These are phyloP conservation scores for Peribatodes rhomboidaria DNA, from an alignment of 2,888 invertebrate genomes.

Conservation along the genomic window DNA sequence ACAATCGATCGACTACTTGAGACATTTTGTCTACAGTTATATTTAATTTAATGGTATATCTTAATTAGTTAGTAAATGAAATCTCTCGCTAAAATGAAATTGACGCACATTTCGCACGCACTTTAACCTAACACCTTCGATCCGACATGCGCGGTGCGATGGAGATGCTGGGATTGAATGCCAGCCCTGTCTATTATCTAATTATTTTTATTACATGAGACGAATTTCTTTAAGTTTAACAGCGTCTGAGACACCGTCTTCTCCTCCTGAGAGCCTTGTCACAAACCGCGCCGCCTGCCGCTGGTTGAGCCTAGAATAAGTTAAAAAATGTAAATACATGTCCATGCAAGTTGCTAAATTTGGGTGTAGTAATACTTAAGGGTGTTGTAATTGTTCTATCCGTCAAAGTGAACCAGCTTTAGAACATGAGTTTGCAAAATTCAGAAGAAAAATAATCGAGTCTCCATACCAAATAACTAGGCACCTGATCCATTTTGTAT, in stretches of 20 bases:
- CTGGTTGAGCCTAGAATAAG: slow-evolving; percentile 79
- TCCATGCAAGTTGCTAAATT: no score
- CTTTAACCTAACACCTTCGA: no score
- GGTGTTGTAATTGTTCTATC: no score
- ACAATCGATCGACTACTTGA: not conserved
- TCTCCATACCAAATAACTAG: no score
- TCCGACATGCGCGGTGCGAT: not conserved
- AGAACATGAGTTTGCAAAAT: no score
- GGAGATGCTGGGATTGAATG: not conserved
- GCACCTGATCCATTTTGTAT: no score
- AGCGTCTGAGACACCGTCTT: slow-evolving; percentile 84
- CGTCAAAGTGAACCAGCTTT: no score
- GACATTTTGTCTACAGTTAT: not conserved
- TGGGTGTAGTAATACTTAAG: no score
- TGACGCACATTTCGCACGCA: not conserved
- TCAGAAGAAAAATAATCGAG: no score
- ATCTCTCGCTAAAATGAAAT: not conserved
- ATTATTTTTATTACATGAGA: not conserved
- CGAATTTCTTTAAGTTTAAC: slow-evolving; percentile 38
- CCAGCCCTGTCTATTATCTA: not conserved
- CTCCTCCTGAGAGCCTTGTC: slow-evolving; percentile 87
- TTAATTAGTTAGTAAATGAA: not conserved
- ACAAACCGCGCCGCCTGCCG: slow-evolving; percentile 89
- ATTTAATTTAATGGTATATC: not conserved
- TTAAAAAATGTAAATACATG: no score